Conservation (phyloP, 2,888 invertebrate species). For the Leptopilina drosophilae region DNA sequence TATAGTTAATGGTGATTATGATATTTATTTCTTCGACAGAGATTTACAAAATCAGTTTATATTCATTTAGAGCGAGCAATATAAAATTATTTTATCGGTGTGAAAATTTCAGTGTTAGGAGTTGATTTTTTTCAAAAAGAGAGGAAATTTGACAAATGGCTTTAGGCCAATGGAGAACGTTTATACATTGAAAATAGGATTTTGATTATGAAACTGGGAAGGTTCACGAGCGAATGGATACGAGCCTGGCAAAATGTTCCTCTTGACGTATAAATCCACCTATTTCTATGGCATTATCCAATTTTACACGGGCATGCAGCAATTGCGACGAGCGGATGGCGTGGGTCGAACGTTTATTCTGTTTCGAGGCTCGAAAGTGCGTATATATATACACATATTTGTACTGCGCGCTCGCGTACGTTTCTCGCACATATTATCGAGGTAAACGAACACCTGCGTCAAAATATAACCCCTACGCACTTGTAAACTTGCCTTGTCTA, state of each 20-base stretch:
- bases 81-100: neutral
- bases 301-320: conserved; percentile 63
- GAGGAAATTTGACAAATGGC: neutral
- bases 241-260: conserved; percentile 21
- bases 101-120: neutral
- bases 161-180: neutral
- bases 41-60: too few relatives aligned
- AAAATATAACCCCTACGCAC: conserved; percentile 45
- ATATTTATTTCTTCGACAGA: too few relatives aligned
- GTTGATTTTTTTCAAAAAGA: neutral
- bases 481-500: conserved; percentile 21
- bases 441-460: conserved; percentile 52
- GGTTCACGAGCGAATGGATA: conserved; percentile 27
- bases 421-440: conserved; percentile 31
- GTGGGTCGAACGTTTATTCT: conserved; percentile 64
- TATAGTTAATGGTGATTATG: too few relatives aligned
- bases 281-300: conserved; percentile 61
- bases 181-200: conserved; percentile 1
- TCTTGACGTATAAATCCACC: conserved; percentile 45
- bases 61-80: too few relatives aligned
- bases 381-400: conserved; percentile 17
- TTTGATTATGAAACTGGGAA: conserved; percentile 15
- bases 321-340: conserved; percentile 68
- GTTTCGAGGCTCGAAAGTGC: conserved; percentile 51
- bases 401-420: conserved; percentile 6